Evolutionary conservation across 2,888 invertebrate species (phyloP).

Genomic region (Rhimphoctona megacephalus): DNA sequence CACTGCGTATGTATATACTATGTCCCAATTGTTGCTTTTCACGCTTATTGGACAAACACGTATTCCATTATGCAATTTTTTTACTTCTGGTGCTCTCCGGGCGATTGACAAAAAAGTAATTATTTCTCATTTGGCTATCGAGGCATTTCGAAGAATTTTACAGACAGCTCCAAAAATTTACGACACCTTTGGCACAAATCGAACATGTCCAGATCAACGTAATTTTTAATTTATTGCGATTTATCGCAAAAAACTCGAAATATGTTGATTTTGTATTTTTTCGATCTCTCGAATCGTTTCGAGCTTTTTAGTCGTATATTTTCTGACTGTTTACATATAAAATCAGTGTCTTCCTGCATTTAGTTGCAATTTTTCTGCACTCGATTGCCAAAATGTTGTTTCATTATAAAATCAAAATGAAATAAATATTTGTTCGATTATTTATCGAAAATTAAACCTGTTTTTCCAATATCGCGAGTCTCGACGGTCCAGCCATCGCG

Average conservation of each 20-base stretch:
- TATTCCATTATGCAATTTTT: slow-evolving; percentile 15
- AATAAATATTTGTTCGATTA: background rate
- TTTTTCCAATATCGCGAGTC: slow-evolving; percentile 59
- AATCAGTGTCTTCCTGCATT: background rate
- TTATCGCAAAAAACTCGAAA: background rate
- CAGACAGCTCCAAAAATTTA: background rate
- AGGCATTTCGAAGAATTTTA: background rate
- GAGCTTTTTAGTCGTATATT: background rate
- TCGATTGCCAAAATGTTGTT: background rate
- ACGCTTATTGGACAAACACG: slow-evolving; percentile 63
- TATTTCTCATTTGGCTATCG: slow-evolving; percentile 1
- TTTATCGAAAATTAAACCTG: background rate
- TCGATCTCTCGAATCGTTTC: background rate
- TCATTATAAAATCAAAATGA: background rate
- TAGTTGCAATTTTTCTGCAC: background rate
- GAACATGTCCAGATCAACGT: background rate
- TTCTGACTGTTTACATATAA: background rate
- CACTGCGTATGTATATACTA: slow-evolving; percentile 70
- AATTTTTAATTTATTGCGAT: background rate
- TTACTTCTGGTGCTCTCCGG: slow-evolving; percentile 16
- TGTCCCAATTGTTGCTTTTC: slow-evolving; percentile 67
- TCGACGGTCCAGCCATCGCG: slow-evolving; percentile 42
- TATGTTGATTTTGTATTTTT: background rate
- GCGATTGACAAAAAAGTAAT: background rate
- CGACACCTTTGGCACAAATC: background rate